Base-by-base conservation (phyloP, 2,888 invertebrate genomes). In the Conistra vaccinii region DNA sequence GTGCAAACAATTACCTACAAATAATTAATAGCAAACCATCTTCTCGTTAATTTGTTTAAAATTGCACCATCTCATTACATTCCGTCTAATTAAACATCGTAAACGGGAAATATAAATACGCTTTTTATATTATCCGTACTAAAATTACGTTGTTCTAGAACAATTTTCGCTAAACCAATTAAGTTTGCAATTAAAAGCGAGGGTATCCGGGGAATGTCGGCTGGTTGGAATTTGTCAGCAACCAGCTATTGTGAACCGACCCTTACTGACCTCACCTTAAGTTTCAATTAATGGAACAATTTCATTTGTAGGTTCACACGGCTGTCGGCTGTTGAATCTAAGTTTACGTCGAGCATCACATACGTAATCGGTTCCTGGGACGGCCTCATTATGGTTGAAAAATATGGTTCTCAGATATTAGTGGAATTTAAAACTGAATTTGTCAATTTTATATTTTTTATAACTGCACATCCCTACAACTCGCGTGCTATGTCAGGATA, bases 141-240 rank as follows among this genome's bases (percentile, higher is more conserved):
- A 80, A 85, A 89, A 89, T 89, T 88, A 87, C 87, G 82, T 87
- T 88, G 81, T 86, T 84, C 85, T 86, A 87, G 85, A 90, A 91
- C 88, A 90, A 90, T 91, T 92, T 90, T 87, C 87, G 88, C 90
- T 85, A 79, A 81, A 90, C 89, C 90, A 92, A 93, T 94, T 94
- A 92, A 88, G 90, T 88, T 88, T 83, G 89, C 91, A 94, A 94
- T 94, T 94, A 94, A 94, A 93, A 92, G 85, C 90, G 80, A 87
- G 86, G 88, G 87, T 84, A 91, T 91, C 80, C 88, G 66, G 63
- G 84, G 90, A 89, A 91, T 92, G 88, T 87, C 84, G 87, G 88
- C 86, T 87, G 78, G 84, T 84, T 62, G 89, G 87, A 85, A 91
- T 91, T 91, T 89, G 89, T 84, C 84, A 87, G 84, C 78, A 79